phyloP scores from a whole-genome alignment of 2,113 vertebrate species.

The Hystrix cristata region DNA sequence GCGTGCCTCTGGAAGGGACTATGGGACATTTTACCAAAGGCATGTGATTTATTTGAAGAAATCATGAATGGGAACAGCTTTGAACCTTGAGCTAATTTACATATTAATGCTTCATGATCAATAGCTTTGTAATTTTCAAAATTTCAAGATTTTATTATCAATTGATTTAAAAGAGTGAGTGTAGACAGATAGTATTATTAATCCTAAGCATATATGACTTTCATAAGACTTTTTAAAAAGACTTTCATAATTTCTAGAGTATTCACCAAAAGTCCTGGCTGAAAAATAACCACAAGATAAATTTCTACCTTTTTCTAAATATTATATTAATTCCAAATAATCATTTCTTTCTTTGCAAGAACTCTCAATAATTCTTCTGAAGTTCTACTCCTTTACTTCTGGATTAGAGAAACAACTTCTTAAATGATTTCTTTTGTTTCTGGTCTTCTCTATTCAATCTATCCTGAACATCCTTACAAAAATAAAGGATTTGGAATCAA shows the following conservation, averaged over 20 bases:
- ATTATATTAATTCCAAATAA: background rate
- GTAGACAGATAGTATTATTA: constrained; percentile 55
- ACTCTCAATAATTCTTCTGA: background rate
- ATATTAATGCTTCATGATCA: constrained; percentile 54
- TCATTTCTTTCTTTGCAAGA: background rate
- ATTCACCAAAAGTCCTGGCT: constrained; percentile 16
- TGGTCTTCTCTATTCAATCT: background rate
- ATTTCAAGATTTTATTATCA: constrained; percentile 66
- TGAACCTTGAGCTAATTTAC: constrained; percentile 36
- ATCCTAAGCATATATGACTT: constrained; percentile 23
- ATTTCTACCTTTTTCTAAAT: constrained; percentile 12
- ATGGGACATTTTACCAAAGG: constrained; percentile 19
- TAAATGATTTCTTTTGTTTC: constrained; percentile 37
- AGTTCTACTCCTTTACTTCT: constrained; percentile 9
- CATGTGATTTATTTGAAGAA: constrained; percentile 1
- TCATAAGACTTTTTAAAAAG: background rate
- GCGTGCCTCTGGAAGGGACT: background rate
- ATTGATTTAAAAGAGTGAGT: constrained; percentile 37
- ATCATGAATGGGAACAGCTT: background rate
- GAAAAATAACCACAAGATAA: constrained; percentile 14
- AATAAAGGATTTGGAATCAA: background rate
- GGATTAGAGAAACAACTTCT: background rate
- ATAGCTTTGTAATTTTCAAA: constrained; percentile 64
- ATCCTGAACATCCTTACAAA: constrained; percentile 8
- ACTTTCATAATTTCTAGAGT: constrained; percentile 41